Evolutionary conservation across 2,888 invertebrate genomes (phyloP).

Genomic region (Standfussiana lucernea): DNA sequence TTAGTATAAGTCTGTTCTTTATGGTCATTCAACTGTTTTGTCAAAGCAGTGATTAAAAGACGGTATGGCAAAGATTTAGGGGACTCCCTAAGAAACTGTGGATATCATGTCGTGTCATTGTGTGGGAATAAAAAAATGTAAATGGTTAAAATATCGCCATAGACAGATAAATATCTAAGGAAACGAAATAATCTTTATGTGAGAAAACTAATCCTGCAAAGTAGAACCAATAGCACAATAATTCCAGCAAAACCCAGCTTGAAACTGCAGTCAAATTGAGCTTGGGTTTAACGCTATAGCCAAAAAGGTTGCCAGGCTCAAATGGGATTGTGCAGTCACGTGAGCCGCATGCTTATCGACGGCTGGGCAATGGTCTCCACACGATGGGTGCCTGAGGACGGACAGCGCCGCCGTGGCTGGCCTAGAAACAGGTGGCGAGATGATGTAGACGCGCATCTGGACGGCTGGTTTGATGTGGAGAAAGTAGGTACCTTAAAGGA

Average conservation of each 20-base stretch:
- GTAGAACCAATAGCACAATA: background rate
- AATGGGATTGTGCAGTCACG: too few species aligned
- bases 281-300: too few species aligned
- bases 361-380: too few species aligned
- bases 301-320: too few species aligned
- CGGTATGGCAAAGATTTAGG: conserved; percentile 26
- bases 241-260: background rate
- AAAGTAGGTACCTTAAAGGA: too few species aligned
- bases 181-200: background rate
- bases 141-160: background rate
- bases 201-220: background rate
- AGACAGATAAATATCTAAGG: background rate
- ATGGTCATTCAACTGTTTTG: conserved; percentile 57
- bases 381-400: too few species aligned
- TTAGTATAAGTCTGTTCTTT: conserved; percentile 54
- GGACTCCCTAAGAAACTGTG: conserved; percentile 8
- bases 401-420: too few species aligned
- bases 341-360: too few species aligned
- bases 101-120: conserved; percentile 42
- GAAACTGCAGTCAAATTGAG: background rate
- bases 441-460: too few species aligned
- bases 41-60: conserved; percentile 49
- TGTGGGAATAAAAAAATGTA: conserved; percentile 7
- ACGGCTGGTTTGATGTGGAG: too few species aligned
- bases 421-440: too few species aligned